Evolutionary conservation across 2,113 vertebrate genomes (phyloP).

Genomic region (Fukomys damarensis): DNA sequence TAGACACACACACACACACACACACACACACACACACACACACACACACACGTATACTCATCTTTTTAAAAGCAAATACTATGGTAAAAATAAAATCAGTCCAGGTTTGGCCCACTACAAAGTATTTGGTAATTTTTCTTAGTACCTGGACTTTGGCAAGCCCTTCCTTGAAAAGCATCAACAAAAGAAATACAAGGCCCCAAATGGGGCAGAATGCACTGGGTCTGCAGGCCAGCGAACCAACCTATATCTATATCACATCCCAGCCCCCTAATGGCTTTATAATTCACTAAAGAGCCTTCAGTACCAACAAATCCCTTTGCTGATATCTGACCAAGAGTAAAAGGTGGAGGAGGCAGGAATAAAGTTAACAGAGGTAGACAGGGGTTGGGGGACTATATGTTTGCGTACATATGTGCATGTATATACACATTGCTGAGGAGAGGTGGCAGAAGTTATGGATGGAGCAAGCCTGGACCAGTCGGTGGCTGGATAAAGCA

Average conservation of each 20-base stretch:
- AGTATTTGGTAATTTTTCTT: background rate
- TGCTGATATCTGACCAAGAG: background rate
- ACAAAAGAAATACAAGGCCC: background rate
- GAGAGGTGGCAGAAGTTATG: slow-evolving; percentile 51
- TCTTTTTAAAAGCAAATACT: background rate
- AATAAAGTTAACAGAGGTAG: slow-evolving; percentile 9
- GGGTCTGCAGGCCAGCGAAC: background rate
- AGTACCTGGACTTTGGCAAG: background rate
- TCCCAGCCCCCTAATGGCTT: background rate
- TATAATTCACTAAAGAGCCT: background rate
- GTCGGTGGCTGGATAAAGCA: slow-evolving; percentile 48
- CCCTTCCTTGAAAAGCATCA: background rate
- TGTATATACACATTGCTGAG: slow-evolving; percentile 13
- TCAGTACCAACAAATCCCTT: background rate
- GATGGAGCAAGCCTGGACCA: slow-evolving; percentile 62
- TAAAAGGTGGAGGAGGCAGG: background rate
- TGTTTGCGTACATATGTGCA: slow-evolving; percentile 9
- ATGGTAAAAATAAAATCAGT: slow-evolving; percentile 3
- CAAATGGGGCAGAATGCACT: background rate
- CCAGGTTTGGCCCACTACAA: background rate
- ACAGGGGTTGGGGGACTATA: background rate
- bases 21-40: background rate
- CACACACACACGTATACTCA: background rate
- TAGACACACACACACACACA: background rate
- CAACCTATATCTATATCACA: background rate